These are phyloP conservation scores for Panzeria rudis DNA, from an alignment of 2,888 invertebrate genomes.

Conservation along the genomic window DNA sequence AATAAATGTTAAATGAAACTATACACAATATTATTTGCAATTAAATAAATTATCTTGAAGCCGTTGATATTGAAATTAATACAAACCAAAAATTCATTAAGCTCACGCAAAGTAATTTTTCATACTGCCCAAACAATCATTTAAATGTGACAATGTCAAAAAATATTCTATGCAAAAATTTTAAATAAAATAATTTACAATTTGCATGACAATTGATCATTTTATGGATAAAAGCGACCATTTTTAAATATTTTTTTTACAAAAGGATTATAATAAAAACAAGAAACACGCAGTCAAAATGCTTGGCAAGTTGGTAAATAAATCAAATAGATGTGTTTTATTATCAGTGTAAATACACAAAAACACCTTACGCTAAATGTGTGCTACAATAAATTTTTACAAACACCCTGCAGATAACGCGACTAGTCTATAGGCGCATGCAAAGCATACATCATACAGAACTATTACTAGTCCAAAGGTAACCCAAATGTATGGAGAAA, in stretches of 20 bases:
- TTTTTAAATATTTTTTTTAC: neutral
- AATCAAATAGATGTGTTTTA: conserved; percentile 64
- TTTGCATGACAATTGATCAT: conserved; percentile 57
- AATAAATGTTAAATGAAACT: no score
- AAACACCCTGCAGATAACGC: no score
- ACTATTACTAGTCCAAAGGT: no score
- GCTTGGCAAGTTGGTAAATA: conserved; percentile 63
- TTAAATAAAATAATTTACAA: neutral
- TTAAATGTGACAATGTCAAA: conserved; percentile 41
- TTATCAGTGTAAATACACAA: conserved; percentile 38
- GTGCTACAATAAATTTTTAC: neutral
- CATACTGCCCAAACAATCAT: conserved; percentile 15
- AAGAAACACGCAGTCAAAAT: conserved; percentile 13
- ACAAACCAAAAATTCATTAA: neutral
- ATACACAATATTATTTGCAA: no score
- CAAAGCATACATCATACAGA: no score
- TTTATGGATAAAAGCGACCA: conserved; percentile 6
- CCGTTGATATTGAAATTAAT: neutral
- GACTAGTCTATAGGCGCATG: no score
- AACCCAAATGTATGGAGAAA: no score
- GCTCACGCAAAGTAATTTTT: neutral
- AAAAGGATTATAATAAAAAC: neutral
- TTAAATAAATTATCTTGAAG: no score
- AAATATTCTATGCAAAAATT: conserved; percentile 17
- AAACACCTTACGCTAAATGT: neutral